Evolutionary conservation across 2,113 vertebrate genomes (phyloP).

Genomic region (Coregonus clupeaformis): DNA sequence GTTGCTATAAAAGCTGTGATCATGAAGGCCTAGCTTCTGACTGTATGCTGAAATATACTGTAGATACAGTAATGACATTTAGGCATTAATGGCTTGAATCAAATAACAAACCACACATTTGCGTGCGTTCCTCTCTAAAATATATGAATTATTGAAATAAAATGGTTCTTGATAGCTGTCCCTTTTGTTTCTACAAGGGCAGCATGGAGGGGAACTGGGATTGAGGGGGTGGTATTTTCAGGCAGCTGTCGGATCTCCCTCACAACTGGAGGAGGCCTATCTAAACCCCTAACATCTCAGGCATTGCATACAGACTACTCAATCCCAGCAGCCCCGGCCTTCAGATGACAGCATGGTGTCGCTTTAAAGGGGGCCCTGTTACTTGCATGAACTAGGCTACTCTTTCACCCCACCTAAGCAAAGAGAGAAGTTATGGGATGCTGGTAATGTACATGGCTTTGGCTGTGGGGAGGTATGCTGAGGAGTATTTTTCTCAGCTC

Average conservation of each 20-base stretch:
- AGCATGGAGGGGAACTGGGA: not conserved
- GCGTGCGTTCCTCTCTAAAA: not conserved
- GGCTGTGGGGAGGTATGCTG: not conserved
- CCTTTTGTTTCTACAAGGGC: constrained; percentile 5
- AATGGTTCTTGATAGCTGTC: not conserved
- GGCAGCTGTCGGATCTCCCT: constrained; percentile 21
- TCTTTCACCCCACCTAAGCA: too few species aligned
- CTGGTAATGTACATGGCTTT: not conserved
- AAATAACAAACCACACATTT: not conserved
- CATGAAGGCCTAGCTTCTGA: constrained; percentile 11
- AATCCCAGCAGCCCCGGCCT: not conserved
- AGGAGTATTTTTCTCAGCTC: not conserved
- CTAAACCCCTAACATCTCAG: constrained; percentile 12
- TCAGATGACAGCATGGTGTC: not conserved
- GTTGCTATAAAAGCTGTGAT: constrained; percentile 33
- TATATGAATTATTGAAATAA: not conserved
- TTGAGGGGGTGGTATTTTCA: not conserved
- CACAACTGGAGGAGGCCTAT: constrained; percentile 14
- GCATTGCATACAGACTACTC: constrained; percentile 24
- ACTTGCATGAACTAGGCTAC: not conserved
- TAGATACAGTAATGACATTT: not conserved
- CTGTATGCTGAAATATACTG: not conserved
- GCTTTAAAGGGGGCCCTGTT: not conserved
- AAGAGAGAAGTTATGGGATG: not conserved
- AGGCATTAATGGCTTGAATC: not conserved